phyloP scores from a whole-genome alignment of 1,140 invertebrate species.

The Drosophila nikananu region DNA sequence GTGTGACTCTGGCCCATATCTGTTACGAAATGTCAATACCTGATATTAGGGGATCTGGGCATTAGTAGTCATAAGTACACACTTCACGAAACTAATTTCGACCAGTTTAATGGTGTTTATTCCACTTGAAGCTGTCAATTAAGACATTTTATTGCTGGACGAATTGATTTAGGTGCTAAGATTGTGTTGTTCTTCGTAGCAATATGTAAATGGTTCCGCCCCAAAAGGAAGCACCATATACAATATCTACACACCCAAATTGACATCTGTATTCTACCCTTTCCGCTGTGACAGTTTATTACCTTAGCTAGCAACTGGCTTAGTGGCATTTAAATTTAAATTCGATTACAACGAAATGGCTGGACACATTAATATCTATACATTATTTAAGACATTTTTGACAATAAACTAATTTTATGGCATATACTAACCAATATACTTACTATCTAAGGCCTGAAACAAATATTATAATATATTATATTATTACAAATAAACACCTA shows the following conservation, averaged over 20 bases:
- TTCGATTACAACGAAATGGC: constrained; percentile 31
- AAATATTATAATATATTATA: constrained; percentile 50
- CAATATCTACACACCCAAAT: constrained; percentile 20
- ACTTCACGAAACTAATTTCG: constrained; percentile 54
- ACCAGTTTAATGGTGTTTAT: constrained; percentile 45
- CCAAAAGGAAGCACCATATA: constrained; percentile 6
- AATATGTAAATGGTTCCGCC: constrained; percentile 23
- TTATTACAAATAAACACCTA: constrained; percentile 48
- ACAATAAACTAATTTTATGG: constrained; percentile 32
- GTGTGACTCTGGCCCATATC: constrained; percentile 33
- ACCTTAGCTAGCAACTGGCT: constrained; percentile 5
- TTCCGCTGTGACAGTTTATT: constrained; percentile 14
- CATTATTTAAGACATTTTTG: constrained; percentile 36
- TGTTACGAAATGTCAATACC: constrained; percentile 52
- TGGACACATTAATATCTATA: constrained; percentile 14
- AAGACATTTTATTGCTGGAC: constrained; percentile 40
- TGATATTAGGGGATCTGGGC: constrained; percentile 40
- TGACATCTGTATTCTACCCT: constrained; percentile 8
- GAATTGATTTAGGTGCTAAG: constrained; percentile 40
- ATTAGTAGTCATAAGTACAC: constrained; percentile 57
- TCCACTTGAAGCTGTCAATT: constrained; percentile 58
- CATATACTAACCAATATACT: constrained; percentile 11
- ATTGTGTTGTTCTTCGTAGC: background rate
- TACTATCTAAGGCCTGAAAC: constrained; percentile 31
- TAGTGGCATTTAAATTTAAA: constrained; percentile 6